Base-by-base conservation (phyloP, 2,113 vertebrate species). In the Addax nasomaculatus region DNA sequence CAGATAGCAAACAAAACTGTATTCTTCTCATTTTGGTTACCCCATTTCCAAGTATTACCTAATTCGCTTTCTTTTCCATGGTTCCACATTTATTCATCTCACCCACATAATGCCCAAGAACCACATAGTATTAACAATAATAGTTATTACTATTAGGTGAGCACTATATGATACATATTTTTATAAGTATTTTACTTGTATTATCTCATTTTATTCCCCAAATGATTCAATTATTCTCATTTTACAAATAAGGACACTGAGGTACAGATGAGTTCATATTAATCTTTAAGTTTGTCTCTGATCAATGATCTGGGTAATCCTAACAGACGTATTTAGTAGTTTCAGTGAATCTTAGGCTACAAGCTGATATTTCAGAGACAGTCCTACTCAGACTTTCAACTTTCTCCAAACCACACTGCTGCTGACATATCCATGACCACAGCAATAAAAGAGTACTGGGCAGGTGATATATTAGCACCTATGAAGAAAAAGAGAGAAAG, bases 231-330 rank as follows among this genome's bases (percentile, higher is more conserved):
- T 78, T 45, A 81, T 78, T 96, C 25, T 55, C 84, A 84, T 89
- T 93, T 93, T 96, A 73, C 21, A 83, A 93, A 92, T 57, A 78
- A 87, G 53, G 47, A 90, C 89, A 94, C 47, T 23, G 62, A 81
- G n/a, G 76, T 30, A 81, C 39, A 89, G 33, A 53, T 55, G 30
- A 81, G 47, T 55, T 11, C 19, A 60, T 55, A 88, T 1, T 90
- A 70, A 94, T 93, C 10, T 93, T 47, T 90, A 92, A 29, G 89
- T 86, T 86, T 90, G 49, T 11, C 30, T 79, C 64, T 96, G 29
- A 84, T 29, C 67, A 83, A 85, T 62, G 36, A 85, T 53, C 16
- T 45, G 36, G 21, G 3, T 23, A 87, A 62, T 83, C 16, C 5
- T 30, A 55, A 76, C 47, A 80, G 14, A 3, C 9, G 0, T 45